Evolutionary conservation across 2,113 vertebrate genomes (phyloP).

Genomic region (Chaetodon auriga): DNA sequence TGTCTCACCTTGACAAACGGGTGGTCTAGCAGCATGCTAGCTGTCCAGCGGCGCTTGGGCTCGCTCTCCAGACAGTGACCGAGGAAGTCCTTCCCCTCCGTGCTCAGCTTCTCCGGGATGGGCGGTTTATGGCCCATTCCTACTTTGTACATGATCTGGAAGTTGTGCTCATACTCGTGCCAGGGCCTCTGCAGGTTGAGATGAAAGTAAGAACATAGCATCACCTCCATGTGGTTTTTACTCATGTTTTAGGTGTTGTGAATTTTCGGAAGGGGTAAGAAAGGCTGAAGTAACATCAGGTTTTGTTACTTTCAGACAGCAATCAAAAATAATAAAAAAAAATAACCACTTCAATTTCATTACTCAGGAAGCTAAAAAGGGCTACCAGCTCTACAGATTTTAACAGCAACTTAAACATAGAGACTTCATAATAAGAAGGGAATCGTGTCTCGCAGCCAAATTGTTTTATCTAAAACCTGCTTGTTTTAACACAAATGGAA

Average conservation of each 20-base stretch:
- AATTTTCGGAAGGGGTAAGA: background rate
- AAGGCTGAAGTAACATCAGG: background rate
- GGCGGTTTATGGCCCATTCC: conserved; percentile 99
- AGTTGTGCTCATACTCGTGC: conserved; percentile 99
- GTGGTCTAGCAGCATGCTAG: conserved; percentile 97
- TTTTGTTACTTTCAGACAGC: too few relatives aligned
- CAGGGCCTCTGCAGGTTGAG: conserved; percentile 90
- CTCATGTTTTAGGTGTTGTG: background rate
- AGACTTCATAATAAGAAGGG: too few relatives aligned
- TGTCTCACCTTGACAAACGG: conserved; percentile 95
- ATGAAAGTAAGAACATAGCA: background rate
- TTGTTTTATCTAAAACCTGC: background rate
- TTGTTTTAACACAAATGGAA: background rate
- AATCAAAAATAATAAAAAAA: background rate
- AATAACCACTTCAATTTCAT: background rate
- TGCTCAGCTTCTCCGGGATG: conserved; percentile 95
- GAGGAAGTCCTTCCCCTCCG: conserved; percentile 97
- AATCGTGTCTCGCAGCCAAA: too few relatives aligned
- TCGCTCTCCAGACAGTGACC: conserved; percentile 97
- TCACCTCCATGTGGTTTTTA: conserved; percentile 9
- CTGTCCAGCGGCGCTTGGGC: conserved; percentile 95
- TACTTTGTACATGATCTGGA: conserved; percentile 99
- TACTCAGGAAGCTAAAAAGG: background rate
- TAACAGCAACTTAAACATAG: too few relatives aligned
- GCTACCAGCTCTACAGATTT: background rate